phyloP scores from a whole-genome alignment of 2,888 invertebrate species.

The Drosophila affinis region DNA sequence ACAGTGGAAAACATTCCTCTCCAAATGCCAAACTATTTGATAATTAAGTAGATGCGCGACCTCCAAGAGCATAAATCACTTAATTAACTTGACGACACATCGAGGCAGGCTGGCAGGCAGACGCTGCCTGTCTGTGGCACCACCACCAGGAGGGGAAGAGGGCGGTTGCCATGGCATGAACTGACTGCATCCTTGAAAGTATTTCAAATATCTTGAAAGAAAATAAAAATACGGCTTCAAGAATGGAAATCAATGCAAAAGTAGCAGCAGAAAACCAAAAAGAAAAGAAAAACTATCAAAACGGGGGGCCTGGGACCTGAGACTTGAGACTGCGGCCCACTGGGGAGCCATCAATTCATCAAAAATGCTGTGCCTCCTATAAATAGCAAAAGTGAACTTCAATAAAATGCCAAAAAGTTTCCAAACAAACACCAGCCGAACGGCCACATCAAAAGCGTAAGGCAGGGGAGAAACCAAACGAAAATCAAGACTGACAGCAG shows the following conservation, averaged over 20 bases:
- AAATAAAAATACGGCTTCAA: slow-evolving; percentile 39
- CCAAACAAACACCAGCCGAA: slow-evolving; percentile 4
- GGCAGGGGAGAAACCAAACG: slow-evolving; percentile 10
- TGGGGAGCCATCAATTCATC: slow-evolving; percentile 80
- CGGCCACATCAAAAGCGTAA: slow-evolving; percentile 61
- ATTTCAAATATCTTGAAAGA: slow-evolving; percentile 64
- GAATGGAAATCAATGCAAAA: slow-evolving; percentile 69
- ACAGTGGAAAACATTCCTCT: slow-evolving; percentile 63
- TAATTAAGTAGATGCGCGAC: slow-evolving; percentile 79
- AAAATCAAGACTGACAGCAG: slow-evolving; percentile 66
- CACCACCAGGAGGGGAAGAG: background rate
- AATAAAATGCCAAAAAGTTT: slow-evolving; percentile 71
- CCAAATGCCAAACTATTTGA: slow-evolving; percentile 77
- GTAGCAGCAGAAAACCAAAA: slow-evolving; percentile 15
- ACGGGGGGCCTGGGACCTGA: slow-evolving; percentile 36
- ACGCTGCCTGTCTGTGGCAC: no score
- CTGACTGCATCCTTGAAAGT: slow-evolving; percentile 73
- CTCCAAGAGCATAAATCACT: slow-evolving; percentile 77
- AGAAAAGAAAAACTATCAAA: slow-evolving; percentile 63
- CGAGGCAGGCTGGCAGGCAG: slow-evolving; percentile 48
- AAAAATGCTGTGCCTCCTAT: slow-evolving; percentile 57
- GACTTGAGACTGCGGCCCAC: slow-evolving; percentile 64
- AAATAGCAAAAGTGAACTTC: slow-evolving; percentile 71
- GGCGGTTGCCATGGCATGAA: slow-evolving; percentile 22
- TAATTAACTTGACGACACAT: slow-evolving; percentile 79